phyloP scores from a whole-genome alignment of 64 coral and sea anemone species.

The Platygyra sinensis region DNA sequence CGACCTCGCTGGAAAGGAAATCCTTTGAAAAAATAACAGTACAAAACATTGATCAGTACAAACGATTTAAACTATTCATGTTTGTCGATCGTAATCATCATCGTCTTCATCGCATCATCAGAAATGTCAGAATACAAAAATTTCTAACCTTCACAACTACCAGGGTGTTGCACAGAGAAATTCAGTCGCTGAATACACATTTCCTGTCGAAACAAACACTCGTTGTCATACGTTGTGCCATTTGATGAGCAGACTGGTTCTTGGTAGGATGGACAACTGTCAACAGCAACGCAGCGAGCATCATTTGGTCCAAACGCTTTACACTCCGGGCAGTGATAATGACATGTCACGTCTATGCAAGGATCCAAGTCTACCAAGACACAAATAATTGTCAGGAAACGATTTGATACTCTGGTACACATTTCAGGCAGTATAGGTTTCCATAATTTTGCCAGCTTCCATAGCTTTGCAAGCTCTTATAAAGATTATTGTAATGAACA shows the following conservation, averaged over 20 bases:
- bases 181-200: constrained; percentile 6
- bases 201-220: constrained; percentile 39
- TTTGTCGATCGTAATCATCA: no score
- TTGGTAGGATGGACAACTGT: constrained; percentile 56
- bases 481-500: no score
- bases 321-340: constrained; percentile 26
- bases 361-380: constrained; percentile 38
- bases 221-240: constrained; percentile 45
- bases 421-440: no score
- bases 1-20: not conserved
- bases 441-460: no score
- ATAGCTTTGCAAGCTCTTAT: no score
- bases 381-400: no score
- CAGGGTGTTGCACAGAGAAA: constrained; percentile 37
- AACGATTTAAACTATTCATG: no score
- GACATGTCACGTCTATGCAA: constrained; percentile 43
- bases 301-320: constrained; percentile 54
- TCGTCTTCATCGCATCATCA: no score
- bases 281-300: constrained; percentile 41
- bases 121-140: not conserved
- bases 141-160: constrained; percentile 13
- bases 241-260: constrained; percentile 53
- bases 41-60: no score
- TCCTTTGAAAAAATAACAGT: not conserved
- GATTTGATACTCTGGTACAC: no score